A percentile compares a stretch with the other conserved stretches of the same genome.
phyloP scores from a whole-genome alignment of 2,888 invertebrate species.

The Hirtodrosophila histrioides region DNA sequence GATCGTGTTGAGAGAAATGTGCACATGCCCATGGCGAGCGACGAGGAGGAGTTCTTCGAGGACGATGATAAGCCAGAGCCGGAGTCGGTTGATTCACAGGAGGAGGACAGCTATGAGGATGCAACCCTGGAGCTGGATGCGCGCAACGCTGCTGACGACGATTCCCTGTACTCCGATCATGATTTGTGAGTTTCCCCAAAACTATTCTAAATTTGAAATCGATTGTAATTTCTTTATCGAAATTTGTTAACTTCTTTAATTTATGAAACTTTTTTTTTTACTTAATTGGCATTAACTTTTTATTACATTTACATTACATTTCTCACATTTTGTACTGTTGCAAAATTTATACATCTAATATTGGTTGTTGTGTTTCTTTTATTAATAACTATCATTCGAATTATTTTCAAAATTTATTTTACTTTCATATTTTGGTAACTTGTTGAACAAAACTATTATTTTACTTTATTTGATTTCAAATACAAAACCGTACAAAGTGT shows the following conservation, averaged over 20 bases:
- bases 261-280: constrained; percentile 14
- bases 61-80: constrained; percentile 53
- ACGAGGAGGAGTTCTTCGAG: constrained; percentile 54
- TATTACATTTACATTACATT: constrained; percentile 21
- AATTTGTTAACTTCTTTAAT: constrained; percentile 28
- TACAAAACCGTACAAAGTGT: constrained; percentile 64
- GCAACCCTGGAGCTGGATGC: constrained; percentile 57
- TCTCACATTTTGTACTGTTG: constrained; percentile 69
- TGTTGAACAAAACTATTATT: no score
- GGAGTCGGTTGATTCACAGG: constrained; percentile 49
- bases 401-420: constrained; percentile 30
- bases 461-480: constrained; percentile 6
- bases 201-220: constrained; percentile 43
- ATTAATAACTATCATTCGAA: constrained; percentile 20
- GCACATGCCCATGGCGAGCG: constrained; percentile 62
- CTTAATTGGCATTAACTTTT: constrained; percentile 63
- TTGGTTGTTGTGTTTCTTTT: constrained; percentile 60
- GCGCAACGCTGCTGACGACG: constrained; percentile 75
- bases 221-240: constrained; percentile 36
- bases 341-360: constrained; percentile 41
- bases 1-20: constrained; percentile 81
- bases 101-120: constrained; percentile 77
- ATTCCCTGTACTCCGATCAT: constrained; percentile 82
- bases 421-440: constrained; percentile 20
- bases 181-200: constrained; percentile 82